Conservation (phyloP, 2,888 invertebrate genomes). For the Drosophila lacicola region DNA sequence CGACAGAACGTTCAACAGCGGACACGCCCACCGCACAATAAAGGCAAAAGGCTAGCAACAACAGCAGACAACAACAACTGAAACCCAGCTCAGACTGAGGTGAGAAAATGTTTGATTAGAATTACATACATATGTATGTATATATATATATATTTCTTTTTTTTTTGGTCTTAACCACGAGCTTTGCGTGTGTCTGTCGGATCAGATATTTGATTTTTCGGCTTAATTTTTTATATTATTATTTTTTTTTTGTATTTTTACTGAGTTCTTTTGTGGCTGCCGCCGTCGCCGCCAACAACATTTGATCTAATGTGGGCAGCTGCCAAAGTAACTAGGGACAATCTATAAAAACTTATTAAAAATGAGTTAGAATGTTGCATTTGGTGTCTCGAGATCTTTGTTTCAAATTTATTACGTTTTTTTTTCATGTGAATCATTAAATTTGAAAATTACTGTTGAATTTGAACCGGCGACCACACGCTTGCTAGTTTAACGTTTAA, state of each 20-base stretch:
- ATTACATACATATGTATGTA: constrained; percentile 19
- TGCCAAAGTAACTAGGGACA: constrained; percentile 3
- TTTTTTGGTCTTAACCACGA: constrained; percentile 29
- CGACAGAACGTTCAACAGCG: constrained; percentile 83
- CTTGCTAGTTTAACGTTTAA: too few species aligned
- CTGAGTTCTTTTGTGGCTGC: constrained; percentile 25
- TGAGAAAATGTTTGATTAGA: constrained; percentile 82
- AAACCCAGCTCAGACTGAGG: constrained; percentile 50
- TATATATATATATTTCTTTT: neutral
- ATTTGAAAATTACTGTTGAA: too few species aligned
- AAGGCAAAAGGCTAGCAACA: constrained; percentile 55
- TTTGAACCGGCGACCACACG: too few species aligned
- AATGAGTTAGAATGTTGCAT: constrained; percentile 4
- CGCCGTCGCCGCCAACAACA: constrained; percentile 32
- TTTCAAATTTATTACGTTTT: too few species aligned
- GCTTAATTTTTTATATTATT: constrained; percentile 10
- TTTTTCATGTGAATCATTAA: too few species aligned
- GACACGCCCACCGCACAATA: constrained; percentile 75
- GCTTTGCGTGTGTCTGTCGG: constrained; percentile 51
- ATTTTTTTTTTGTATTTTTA: neutral
- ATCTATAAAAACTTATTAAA: constrained; percentile 10
- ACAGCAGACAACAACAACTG: constrained; percentile 19
- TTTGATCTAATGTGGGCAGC: constrained; percentile 15
- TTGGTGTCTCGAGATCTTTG: too few species aligned
- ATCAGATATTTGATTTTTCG: constrained; percentile 22